A percentile compares a stretch with the other conserved stretches of the same genome.
phyloP scores from a whole-genome alignment of 2,113 vertebrate genomes.

The Prolemur simus region DNA sequence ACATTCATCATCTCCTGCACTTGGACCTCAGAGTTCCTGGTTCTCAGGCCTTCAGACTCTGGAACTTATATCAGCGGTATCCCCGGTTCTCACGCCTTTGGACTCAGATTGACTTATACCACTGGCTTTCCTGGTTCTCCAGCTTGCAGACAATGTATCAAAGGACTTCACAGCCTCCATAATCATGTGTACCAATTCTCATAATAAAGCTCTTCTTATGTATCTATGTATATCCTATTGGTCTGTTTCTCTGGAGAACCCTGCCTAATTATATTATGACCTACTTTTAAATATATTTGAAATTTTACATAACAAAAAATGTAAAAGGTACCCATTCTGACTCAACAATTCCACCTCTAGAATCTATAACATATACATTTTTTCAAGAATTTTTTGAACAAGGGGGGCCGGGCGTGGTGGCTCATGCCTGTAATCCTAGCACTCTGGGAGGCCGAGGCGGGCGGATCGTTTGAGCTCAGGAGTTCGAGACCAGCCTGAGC shows the following conservation, averaged over 20 bases:
- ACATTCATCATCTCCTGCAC: neutral
- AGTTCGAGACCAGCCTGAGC: no score
- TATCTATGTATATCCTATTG: neutral
- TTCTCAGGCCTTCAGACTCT: neutral
- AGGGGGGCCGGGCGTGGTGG: no score
- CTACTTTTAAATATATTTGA: constrained; percentile 6
- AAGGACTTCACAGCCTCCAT: neutral
- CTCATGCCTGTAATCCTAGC: no score
- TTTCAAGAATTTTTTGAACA: no score
- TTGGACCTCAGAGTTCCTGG: neutral
- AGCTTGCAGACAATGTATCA: neutral
- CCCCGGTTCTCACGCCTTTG: neutral
- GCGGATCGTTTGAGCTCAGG: no score
- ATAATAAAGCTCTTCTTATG: neutral
- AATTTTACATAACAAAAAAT: neutral
- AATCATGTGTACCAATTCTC: neutral
- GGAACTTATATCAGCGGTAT: neutral
- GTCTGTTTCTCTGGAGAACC: neutral
- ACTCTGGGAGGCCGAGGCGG: no score
- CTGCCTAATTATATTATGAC: neutral
- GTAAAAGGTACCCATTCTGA: neutral
- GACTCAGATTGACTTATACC: neutral
- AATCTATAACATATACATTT: neutral
- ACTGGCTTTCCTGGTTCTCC: neutral
- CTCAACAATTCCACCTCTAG: neutral